Evolutionary conservation across 37 sponge, comb jelly and placozoan genomes (phyloP).

Genomic region (Spongilla lacustris): DNA sequence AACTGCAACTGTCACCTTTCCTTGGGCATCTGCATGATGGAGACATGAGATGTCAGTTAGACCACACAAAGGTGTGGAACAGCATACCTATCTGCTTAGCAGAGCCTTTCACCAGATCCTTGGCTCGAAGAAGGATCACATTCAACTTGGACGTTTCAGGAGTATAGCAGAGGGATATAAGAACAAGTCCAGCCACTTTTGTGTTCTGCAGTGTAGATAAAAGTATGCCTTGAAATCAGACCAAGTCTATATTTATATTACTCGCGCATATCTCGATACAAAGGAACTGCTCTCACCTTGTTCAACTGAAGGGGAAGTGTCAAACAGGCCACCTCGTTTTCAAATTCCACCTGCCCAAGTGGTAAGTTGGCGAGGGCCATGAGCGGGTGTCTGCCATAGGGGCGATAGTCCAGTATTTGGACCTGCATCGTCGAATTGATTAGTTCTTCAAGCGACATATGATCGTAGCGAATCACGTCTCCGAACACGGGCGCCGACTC

Average conservation of each 20-base stretch:
- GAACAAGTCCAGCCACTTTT: slow-evolving; percentile 36
- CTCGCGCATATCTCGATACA: no score
- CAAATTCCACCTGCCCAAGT: slow-evolving; percentile 33
- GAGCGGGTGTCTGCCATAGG: slow-evolving; percentile 48
- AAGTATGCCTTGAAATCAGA: no score
- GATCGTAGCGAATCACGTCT: slow-evolving; percentile 42
- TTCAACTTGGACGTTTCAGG: slow-evolving; percentile 55
- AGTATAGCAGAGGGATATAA: slow-evolving; percentile 47
- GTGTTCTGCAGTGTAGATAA: slow-evolving; percentile 27
- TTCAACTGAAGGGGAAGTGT: slow-evolving; percentile 27
- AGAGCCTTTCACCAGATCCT: slow-evolving; percentile 59
- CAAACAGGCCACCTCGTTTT: slow-evolving; percentile 15
- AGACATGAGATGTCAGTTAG: background rate
- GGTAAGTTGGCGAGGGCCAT: slow-evolving; percentile 28
- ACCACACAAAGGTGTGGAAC: background rate
- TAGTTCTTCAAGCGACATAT: slow-evolving; percentile 52
- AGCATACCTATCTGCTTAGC: slow-evolving; percentile 57
- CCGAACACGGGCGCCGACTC: slow-evolving; percentile 35
- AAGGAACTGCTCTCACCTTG: slow-evolving; percentile 32
- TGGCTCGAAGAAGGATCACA: slow-evolving; percentile 64
- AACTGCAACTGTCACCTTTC: slow-evolving; percentile 38
- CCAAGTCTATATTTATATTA: no score
- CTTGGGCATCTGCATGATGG: slow-evolving; percentile 39
- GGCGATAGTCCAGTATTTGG: slow-evolving; percentile 51
- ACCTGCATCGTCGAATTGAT: slow-evolving; percentile 59